These are phyloP conservation scores for Epiblema foenella DNA, from an alignment of 2,888 invertebrate species.

Conservation along the genomic window DNA sequence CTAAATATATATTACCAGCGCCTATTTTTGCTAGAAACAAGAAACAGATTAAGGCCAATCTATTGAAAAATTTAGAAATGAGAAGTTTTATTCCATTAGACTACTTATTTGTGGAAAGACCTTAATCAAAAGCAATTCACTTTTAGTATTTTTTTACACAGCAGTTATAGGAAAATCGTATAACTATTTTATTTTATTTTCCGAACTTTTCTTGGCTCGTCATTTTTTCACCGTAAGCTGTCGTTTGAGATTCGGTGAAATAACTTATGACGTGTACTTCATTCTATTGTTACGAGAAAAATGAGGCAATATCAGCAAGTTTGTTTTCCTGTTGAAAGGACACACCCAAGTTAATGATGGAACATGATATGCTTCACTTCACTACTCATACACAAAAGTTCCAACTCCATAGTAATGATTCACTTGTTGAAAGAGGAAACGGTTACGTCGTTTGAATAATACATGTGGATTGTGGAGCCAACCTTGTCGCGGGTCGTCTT, in stretches of 20 bases:
- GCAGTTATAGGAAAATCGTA: background rate
- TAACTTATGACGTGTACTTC: slow-evolving; percentile 9
- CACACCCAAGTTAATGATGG: background rate
- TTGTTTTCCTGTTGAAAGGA: slow-evolving; percentile 10
- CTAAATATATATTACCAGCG: slow-evolving; percentile 23
- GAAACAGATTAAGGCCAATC: slow-evolving; percentile 29
- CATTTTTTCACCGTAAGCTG: background rate
- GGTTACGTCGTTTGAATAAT: background rate
- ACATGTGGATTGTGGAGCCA: background rate
- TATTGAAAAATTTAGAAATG: slow-evolving; percentile 3
- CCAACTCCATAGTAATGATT: background rate
- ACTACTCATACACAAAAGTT: background rate
- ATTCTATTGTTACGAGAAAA: background rate
- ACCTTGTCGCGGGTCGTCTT: background rate
- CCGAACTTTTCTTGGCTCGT: slow-evolving; percentile 8
- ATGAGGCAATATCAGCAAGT: slow-evolving; percentile 4
- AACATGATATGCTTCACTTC: slow-evolving; percentile 8
- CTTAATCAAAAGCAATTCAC: slow-evolving; percentile 5
- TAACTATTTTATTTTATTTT: too few relatives aligned
- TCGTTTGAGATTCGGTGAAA: background rate
- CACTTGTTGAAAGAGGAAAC: background rate
- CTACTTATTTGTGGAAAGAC: slow-evolving; percentile 3
- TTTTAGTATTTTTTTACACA: slow-evolving; percentile 1
- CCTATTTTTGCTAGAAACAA: slow-evolving; percentile 18
- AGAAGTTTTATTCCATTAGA: background rate